Percentiles rank a stretch among this genome's conserved stretches.
Evolutionary conservation across 23 tunicate genomes (phyloP).

Genomic region (Trididemnum clinides): DNA sequence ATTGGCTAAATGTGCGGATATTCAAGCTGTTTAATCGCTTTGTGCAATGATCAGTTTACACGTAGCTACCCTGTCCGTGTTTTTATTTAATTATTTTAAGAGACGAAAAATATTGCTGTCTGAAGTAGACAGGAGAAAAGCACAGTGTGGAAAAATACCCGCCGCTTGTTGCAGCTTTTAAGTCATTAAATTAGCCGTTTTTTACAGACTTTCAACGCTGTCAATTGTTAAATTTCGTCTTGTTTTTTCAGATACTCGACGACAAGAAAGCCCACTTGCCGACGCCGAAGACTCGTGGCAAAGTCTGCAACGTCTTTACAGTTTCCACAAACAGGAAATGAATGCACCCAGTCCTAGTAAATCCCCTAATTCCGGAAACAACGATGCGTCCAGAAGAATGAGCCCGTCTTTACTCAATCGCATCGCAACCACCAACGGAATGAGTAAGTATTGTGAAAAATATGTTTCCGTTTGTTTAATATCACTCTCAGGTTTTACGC

Average conservation of each 20-base stretch:
- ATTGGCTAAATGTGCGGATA: constrained; percentile 9
- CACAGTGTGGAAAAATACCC: no score
- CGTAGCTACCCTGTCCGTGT: background rate
- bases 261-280: constrained; percentile 29
- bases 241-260: background rate
- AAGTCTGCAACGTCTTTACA: constrained; percentile 35
- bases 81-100: background rate
- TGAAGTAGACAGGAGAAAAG: no score
- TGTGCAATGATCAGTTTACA: background rate
- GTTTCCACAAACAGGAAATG: constrained; percentile 12
- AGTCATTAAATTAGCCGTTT: no score
- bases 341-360: constrained; percentile 17
- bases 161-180: no score
- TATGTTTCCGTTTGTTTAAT: no score
- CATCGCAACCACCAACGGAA: constrained; percentile 22
- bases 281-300: constrained; percentile 91
- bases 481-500: no score
- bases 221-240: background rate
- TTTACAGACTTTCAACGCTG: no score
- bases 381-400: background rate
- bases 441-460: background rate
- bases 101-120: no score
- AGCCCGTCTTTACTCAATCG: constrained; percentile 24
- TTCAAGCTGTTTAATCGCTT: constrained; percentile 1
- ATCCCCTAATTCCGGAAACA: background rate